phyloP scores from a whole-genome alignment of 2,888 invertebrate species.

The Spodoptera picta region DNA sequence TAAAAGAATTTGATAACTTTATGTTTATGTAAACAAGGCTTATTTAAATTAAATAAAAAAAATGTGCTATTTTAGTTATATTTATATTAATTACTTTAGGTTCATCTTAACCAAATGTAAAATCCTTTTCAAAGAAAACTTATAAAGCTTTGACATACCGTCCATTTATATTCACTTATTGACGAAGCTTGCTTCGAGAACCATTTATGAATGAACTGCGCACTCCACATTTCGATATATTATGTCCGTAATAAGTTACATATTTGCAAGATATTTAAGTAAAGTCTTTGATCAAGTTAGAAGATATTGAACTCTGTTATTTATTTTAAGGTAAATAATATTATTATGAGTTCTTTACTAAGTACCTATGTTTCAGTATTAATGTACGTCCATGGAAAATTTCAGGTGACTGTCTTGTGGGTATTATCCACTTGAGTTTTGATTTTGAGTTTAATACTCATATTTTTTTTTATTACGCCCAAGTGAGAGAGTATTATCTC shows the following conservation, averaged over 20 bases:
- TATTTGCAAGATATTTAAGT: background rate
- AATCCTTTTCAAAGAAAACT: conserved; percentile 15
- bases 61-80: too few relatives aligned
- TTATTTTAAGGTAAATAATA: too few relatives aligned
- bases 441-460: too few relatives aligned
- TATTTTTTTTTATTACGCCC: too few relatives aligned
- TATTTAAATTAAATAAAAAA: too few relatives aligned
- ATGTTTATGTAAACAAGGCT: too few relatives aligned
- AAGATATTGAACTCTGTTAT: background rate
- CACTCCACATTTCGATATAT: background rate
- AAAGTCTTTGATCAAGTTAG: conserved; percentile 1
- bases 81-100: background rate
- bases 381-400: too few relatives aligned
- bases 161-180: conserved; percentile 7
- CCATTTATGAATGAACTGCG: conserved; percentile 22
- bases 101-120: background rate
- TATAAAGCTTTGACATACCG: conserved; percentile 7
- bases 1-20: too few relatives aligned
- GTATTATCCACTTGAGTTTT: too few relatives aligned
- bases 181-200: conserved; percentile 29
- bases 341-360: background rate
- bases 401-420: too few relatives aligned
- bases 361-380: too few relatives aligned
- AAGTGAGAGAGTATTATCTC: too few relatives aligned
- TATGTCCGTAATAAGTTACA: background rate